Base-by-base conservation (phyloP, 2,113 vertebrate genomes). In the Urocolius indicus region DNA sequence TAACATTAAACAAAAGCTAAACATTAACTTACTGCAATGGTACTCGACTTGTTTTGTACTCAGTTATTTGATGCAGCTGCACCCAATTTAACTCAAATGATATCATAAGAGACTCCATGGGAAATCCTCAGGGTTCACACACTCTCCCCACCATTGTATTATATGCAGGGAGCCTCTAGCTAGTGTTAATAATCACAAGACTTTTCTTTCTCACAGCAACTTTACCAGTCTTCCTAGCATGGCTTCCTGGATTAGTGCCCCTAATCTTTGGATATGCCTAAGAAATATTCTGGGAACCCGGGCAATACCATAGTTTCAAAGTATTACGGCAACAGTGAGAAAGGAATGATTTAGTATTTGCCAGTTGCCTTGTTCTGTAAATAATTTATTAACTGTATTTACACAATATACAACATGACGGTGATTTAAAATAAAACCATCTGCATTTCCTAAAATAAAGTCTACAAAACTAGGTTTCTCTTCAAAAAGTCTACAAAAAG, bases 1-100 rank as follows among this genome's bases (percentile, higher is more conserved):
- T 86, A 80, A 83, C 17, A 59, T 58, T 49, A 77, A 83, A 59
- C 57, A 65, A 81, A 83, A 96, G 68, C 46, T 88, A 85, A 93
- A 83, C 16, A 57, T 94, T 93, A 88, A 75, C 65, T 88, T 87
- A 38, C 2, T 76, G 79, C 61, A 65, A 1, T 45, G 19, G 36
- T 78, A 30, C 79, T 72, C 23, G 65, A 57, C 65, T 77, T 69
- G 63, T 46, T 69, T 85, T 68, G 85, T 84, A 76, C 29, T 57
- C 22, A 21, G 41, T 84, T 76, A 51, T n/a, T 82, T 74, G 78
- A 73, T 91, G 91, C 63, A 85, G 78, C 67, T 93, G 51, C 69
- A 86, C 54, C 38, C 43, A 4, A 66, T 87, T 82, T 72, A 87
- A 66, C n/a, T 75, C 2, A 2, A 78, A 43, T 38, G 18, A 26